Evolutionary conservation across 1,140 invertebrate species (phyloP).

Genomic region (Cylas formicarius): DNA sequence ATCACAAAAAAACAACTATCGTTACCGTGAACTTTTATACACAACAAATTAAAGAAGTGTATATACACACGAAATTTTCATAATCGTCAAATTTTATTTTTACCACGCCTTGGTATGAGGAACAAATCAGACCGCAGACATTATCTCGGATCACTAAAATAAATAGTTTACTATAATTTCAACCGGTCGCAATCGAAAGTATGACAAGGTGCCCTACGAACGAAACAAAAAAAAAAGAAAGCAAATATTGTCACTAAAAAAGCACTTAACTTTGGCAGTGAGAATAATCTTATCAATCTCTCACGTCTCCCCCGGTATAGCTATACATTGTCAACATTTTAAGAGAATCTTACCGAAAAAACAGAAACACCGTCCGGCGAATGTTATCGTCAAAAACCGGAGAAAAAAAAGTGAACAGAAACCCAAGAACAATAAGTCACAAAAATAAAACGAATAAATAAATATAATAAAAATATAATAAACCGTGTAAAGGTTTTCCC

Average conservation of each 20-base stretch:
- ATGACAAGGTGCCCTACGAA: slow-evolving; percentile 19
- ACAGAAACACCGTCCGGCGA: neutral
- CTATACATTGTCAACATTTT: neutral
- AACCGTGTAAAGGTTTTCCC: too few species aligned
- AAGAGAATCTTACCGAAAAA: neutral
- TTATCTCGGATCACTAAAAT: too few species aligned
- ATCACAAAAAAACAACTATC: too few species aligned
- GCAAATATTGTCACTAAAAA: slow-evolving; percentile 21
- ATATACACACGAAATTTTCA: too few species aligned
- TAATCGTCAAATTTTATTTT: too few species aligned
- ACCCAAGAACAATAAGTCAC: slow-evolving; percentile 12
- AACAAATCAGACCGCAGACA: too few species aligned
- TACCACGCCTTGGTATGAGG: too few species aligned
- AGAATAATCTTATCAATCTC: too few species aligned
- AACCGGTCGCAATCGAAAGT: too few species aligned
- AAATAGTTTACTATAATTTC: too few species aligned
- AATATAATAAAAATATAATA: slow-evolving; percentile 29
- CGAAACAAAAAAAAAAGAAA: slow-evolving; percentile 5
- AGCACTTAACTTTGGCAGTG: slow-evolving; percentile 22
- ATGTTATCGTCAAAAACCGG: neutral
- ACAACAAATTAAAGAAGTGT: too few species aligned
- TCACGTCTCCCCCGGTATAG: neutral
- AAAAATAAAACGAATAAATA: slow-evolving; percentile 18
- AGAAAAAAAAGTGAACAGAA: slow-evolving; percentile 8
- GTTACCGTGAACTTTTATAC: too few species aligned